A percentile compares a stretch with the other conserved stretches of the same genome.
Evolutionary conservation across 2,888 invertebrate genomes (phyloP).

Genomic region (Oxycera nigricornis): DNA sequence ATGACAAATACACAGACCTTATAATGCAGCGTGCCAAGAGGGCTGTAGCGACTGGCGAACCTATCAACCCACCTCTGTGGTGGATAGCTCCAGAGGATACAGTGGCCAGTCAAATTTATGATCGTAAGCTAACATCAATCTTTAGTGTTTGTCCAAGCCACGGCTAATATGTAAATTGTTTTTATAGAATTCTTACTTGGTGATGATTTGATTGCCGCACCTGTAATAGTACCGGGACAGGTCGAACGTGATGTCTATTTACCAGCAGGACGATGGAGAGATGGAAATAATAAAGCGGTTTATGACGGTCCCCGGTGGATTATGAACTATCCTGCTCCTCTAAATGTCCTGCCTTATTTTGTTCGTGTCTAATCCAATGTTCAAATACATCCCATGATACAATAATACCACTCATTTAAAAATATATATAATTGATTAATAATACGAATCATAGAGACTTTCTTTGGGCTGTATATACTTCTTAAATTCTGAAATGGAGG

Average conservation of each 20-base stretch:
- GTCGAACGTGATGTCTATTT: slow-evolving; percentile 74
- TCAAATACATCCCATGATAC: too few species aligned
- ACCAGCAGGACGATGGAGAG: slow-evolving; percentile 77
- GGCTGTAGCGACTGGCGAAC: slow-evolving; percentile 69
- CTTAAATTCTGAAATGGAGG: too few species aligned
- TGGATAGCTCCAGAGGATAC: slow-evolving; percentile 77
- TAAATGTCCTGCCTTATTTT: slow-evolving; percentile 76
- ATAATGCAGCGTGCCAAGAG: slow-evolving; percentile 70
- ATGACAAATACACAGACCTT: slow-evolving; percentile 67
- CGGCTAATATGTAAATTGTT: not conserved
- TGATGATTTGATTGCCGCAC: slow-evolving; percentile 78
- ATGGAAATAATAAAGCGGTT: slow-evolving; percentile 63
- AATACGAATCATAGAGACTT: too few species aligned
- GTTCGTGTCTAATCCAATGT: slow-evolving; percentile 51
- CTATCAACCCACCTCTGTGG: slow-evolving; percentile 85
- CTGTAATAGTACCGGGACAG: slow-evolving; percentile 71
- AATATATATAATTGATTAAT: too few species aligned
- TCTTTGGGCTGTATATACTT: too few species aligned
- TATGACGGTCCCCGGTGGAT: slow-evolving; percentile 70
- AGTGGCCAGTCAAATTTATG: slow-evolving; percentile 66
- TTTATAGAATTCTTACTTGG: slow-evolving; percentile 80
- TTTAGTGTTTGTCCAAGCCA: not conserved
- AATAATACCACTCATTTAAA: too few species aligned
- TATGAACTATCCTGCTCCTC: slow-evolving; percentile 70
- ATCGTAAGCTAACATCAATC: slow-evolving; percentile 62